phyloP scores from a whole-genome alignment of 2,113 vertebrate genomes.

The Vulpes ferrilata region DNA sequence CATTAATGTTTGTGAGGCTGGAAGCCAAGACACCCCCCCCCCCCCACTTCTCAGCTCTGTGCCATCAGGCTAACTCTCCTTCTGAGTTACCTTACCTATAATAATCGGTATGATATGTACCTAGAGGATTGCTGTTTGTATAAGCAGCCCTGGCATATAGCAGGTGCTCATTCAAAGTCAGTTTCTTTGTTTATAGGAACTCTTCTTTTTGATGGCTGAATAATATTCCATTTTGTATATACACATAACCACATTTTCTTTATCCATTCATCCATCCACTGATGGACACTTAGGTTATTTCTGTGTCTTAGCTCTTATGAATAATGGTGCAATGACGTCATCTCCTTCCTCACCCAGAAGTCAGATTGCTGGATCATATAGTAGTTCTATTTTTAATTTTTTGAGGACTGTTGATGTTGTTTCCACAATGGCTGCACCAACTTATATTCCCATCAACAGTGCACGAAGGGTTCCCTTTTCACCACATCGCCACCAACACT shows the following conservation, averaged over 20 bases:
- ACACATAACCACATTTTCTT: not conserved
- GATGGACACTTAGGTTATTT: not conserved
- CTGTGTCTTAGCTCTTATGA: not conserved
- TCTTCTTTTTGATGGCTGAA: not conserved
- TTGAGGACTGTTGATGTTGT: not conserved
- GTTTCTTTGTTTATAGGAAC: not conserved
- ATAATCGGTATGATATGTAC: not conserved
- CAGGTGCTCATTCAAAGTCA: not conserved
- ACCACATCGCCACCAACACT: not conserved
- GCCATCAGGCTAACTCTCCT: rapidly evolving
- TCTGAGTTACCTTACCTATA: not conserved
- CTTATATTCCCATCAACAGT: not conserved
- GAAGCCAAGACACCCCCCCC: not conserved
- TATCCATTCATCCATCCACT: too few relatives aligned
- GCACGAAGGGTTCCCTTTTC: too few relatives aligned
- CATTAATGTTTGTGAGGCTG: not conserved
- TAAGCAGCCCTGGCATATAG: too few relatives aligned
- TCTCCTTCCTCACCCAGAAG: too few relatives aligned
- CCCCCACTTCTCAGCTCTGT: not conserved
- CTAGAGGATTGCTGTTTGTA: not conserved
- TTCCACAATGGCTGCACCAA: not conserved
- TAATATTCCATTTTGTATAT: not conserved
- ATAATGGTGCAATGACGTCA: too few relatives aligned
- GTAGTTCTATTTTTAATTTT: not conserved
- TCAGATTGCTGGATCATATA: not conserved